These are phyloP conservation scores for Enteromius anoplus DNA, from an alignment of 2,797 vertebrate species.

Conservation along the genomic window DNA sequence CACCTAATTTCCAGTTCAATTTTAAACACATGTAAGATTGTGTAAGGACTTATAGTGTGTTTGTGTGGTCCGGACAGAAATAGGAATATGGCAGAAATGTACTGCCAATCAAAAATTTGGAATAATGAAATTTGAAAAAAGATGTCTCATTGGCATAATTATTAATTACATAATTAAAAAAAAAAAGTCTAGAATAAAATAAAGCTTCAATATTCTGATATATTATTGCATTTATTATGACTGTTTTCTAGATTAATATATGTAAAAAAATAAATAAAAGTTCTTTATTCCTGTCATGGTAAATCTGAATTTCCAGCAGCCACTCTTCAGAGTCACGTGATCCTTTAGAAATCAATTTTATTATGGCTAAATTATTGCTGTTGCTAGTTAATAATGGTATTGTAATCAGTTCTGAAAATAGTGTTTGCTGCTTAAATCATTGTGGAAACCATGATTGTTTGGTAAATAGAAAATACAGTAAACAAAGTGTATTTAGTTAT, in stretches of 20 bases:
- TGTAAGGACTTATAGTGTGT: no score
- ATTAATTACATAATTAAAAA: not conserved
- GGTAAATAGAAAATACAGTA: not conserved
- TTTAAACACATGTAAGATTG: no score
- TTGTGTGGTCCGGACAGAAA: no score
- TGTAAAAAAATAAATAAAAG: no score
- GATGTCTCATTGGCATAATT: not conserved
- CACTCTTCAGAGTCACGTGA: no score
- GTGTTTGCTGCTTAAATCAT: not conserved
- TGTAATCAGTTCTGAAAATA: not conserved
- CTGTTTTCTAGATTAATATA: not conserved
- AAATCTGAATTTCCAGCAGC: not conserved
- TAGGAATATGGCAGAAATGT: not conserved
- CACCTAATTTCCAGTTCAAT: no score
- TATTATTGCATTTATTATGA: not conserved
- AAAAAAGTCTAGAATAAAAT: not conserved
- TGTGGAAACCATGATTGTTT: not conserved
- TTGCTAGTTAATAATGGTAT: not conserved
- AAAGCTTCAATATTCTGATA: not conserved
- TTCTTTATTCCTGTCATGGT: not conserved
- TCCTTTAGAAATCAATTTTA: not conserved
- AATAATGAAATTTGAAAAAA: not conserved
- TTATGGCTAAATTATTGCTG: not conserved
- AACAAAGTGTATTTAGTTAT: not conserved
- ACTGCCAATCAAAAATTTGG: not conserved